Percentiles rank a stretch among this genome's conserved stretches.
These are phyloP conservation scores for Piprites chloris DNA, from an alignment of 2,113 vertebrate genomes.

Conservation along the genomic window DNA sequence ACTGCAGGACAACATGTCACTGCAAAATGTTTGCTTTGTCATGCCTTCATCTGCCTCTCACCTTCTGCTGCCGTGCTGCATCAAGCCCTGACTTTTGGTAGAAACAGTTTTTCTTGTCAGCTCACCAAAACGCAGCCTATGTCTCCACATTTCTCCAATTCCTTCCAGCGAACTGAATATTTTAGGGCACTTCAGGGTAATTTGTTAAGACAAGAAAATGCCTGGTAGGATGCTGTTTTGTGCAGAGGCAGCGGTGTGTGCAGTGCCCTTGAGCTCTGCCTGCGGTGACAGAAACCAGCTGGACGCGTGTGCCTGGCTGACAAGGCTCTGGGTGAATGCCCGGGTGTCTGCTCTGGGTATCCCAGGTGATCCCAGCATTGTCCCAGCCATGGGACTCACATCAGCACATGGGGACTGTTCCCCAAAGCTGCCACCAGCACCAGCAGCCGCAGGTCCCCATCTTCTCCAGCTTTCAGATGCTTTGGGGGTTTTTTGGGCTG, in stretches of 20 bases:
- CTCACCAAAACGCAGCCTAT: background rate
- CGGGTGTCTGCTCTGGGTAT: background rate
- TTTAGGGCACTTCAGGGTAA: background rate
- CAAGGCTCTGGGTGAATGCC: background rate
- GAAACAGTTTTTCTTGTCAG: background rate
- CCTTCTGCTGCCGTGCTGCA: background rate
- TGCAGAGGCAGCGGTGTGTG: background rate
- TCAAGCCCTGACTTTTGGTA: background rate
- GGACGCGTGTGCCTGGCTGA: background rate
- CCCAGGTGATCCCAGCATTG: background rate
- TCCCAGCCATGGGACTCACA: background rate
- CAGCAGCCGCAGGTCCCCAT: fast-evolving
- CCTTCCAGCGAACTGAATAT: background rate
- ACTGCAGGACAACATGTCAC: background rate
- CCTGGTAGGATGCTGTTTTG: background rate
- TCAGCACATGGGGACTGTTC: fast-evolving
- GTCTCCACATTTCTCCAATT: background rate
- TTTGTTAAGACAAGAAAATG: background rate
- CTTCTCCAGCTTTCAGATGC: background rate
- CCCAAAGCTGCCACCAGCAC: background rate
- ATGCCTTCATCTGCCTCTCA: background rate
- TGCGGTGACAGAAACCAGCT: background rate
- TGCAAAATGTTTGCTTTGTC: background rate
- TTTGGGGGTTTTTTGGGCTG: background rate
- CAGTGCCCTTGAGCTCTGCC: background rate